Conservation (phyloP, 2,888 invertebrate genomes). For the Cephonodes hylas region DNA sequence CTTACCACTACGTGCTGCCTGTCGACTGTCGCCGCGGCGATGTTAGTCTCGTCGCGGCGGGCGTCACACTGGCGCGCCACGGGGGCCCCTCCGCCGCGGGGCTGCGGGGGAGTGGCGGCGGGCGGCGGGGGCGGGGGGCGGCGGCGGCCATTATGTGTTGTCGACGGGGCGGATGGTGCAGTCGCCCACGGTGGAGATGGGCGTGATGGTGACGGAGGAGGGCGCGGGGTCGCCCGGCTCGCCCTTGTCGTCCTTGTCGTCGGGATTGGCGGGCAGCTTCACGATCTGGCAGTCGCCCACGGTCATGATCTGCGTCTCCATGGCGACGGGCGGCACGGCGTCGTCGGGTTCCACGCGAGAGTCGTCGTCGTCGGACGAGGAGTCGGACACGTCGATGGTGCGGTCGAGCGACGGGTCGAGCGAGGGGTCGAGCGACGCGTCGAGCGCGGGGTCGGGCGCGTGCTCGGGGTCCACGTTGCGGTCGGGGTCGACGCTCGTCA, state of each 20-base stretch:
- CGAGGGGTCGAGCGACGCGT: constrained; percentile 62
- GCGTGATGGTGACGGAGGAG: constrained; percentile 70
- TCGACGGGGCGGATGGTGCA: constrained; percentile 75
- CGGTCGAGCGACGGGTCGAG: constrained; percentile 60
- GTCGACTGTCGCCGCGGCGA: background rate
- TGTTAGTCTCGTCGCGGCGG: no score
- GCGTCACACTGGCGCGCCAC: no score
- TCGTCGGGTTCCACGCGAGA: constrained; percentile 61
- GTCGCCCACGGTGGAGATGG: constrained; percentile 73
- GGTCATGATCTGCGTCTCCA: constrained; percentile 75
- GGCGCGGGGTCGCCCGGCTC: constrained; percentile 46
- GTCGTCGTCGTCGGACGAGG: constrained; percentile 67
- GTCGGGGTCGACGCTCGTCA: constrained; percentile 61
- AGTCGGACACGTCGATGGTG: constrained; percentile 72
- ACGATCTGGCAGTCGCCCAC: constrained; percentile 78
- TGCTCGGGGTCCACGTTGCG: constrained; percentile 51
- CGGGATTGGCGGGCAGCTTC: constrained; percentile 61
- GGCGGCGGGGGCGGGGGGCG: no score
- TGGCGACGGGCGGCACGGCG: constrained; percentile 53
- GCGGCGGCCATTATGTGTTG: constrained; percentile 67
- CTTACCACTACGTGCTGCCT: constrained; percentile 16
- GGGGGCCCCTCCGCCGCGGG: no score
- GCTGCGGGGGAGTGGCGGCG: no score
- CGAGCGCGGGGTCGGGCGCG: constrained; percentile 60
- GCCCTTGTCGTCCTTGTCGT: constrained; percentile 55